Evolutionary conservation across 1,140 invertebrate species (phyloP), one percentile per base, ranked within the genome.

Genomic region (Aphaenogaster rudis): DNA sequence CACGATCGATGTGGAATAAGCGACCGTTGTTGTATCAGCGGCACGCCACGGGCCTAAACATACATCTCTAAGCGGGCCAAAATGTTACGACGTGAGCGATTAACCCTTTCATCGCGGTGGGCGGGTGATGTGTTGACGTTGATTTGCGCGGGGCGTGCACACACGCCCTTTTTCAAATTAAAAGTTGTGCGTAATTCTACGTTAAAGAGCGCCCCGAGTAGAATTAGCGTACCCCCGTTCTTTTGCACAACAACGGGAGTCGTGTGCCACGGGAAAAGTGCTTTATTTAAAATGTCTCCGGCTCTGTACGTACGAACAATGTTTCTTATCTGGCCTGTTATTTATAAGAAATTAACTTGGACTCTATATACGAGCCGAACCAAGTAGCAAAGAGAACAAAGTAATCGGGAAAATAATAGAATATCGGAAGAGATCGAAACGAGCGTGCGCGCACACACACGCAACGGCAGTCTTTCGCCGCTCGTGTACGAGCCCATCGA

Each of bases 91-190:
- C 69, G 54, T 61, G 69, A 84, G 80, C 57, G 69, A 84, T 84
- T 84, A 84, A 84, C 42, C 80, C 69, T 84, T 84, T 84, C 80
- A 74, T 84, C 80, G 69, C 54, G 28, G 69, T 84, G 80, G 80
- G 80, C 80, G 80, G 33, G 42, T 42, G 66, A 45, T 45, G 79
- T 54, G 79, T 72, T 84, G 80, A 84, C 69, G 80, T 76, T 84
- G 69, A 84, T 84, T 76, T 45, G 69, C 45, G n/a, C 45, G 21
- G 42, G 54, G 69, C 39, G 80, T 45, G n/a, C 57, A 11, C 8
- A 54, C 69, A 61, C 80, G 36, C 15, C 66, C 66, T 36, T 42
- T 28, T 54, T 36, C 5, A 2, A 48, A 76, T 76, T 84, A 76
- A 84, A 84, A 84, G 69, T 84, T 76, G 69, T 61, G 50, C 64